Evolutionary conservation across 2,888 invertebrate genomes (phyloP), one percentile per base, ranked within the genome.

Genomic region (Dastarcus helophoroides): DNA sequence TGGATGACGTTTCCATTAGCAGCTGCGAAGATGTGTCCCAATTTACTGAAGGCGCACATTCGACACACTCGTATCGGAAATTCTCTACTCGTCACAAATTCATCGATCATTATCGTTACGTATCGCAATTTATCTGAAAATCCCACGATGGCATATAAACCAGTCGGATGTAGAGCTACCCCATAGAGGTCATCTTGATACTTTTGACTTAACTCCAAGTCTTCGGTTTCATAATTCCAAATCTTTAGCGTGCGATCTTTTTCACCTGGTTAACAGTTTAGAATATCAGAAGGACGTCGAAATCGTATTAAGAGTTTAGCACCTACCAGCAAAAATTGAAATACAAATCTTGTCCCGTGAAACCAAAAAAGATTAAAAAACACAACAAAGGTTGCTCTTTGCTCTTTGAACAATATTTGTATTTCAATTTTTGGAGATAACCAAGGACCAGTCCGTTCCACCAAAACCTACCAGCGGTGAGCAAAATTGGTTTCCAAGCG

Each of bases 151-250:
- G 86, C 76, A 56, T 88, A 88, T 2, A 91, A 68, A 3, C 90
- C 91, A 41, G 69, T 64, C 1, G 83, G 81, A 58, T 85, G 84
- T 1, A 86, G 54, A n/a, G 79, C 74, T 3, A 86, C 69, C 34
- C 79, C 78, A 51, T 73, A 78, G 14, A 88, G 72, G 48, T 86
- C 85, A 49, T 93, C 90, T 41, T 77, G 72, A 54, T 89, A 93
- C 43, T 81, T 73, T 51, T 86, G 51, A 3, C 43, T 38, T 28
- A 53, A 28, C 29, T 53, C 82, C 29, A 90, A 65, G 26, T 69
- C 79, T 53, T 80, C 79, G 0, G 79, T 80, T 60, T 88, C 81
- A 54, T 86, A 93, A 55, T 94, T 88, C 93, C 94, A 94, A 25
- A 94, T 72, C 30, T 89, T 71, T 27, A 94, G 73, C 19, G 85